A percentile compares a stretch with the other conserved stretches of the same genome.
Evolutionary conservation across 92 coral and sea anemone species (phyloP).

Genomic region (Epizoanthus rinbou): DNA sequence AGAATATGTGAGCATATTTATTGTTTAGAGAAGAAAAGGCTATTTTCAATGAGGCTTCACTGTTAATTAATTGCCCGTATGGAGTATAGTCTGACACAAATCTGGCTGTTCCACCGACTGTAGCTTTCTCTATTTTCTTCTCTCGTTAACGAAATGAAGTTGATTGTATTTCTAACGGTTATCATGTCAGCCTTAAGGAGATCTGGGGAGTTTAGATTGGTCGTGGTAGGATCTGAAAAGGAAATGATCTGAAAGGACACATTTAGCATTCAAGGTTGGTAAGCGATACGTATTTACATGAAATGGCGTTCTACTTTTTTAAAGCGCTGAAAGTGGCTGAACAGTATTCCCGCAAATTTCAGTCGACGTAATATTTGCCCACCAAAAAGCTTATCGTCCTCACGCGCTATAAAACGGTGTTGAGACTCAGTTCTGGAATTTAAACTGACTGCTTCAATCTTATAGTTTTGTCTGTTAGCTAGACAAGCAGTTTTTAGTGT

Average conservation of each 20-base stretch:
- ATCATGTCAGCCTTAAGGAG: neutral
- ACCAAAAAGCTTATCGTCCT: too few relatives aligned
- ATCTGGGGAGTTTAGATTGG: neutral
- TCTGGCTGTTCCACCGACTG: neutral
- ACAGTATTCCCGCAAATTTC: neutral
- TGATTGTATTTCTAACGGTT: neutral
- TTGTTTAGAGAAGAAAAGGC: neutral
- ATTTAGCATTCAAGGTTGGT: slow-evolving; percentile 11
- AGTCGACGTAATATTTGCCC: neutral
- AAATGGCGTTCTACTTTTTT: neutral
- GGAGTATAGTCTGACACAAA: neutral
- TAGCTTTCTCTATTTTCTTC: neutral
- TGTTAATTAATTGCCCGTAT: neutral
- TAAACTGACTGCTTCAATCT: neutral
- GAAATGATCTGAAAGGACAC: neutral
- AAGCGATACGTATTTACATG: neutral
- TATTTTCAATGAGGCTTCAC: neutral
- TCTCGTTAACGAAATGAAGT: neutral
- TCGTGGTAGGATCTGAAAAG: too few relatives aligned
- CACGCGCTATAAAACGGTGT: neutral
- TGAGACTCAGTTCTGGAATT: neutral
- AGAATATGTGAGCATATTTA: neutral
- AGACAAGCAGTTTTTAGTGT: neutral
- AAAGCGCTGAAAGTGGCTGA: neutral
- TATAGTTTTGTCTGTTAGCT: neutral